Evolutionary conservation across 2,888 invertebrate species (phyloP), one percentile per base, ranked within the genome.

Genomic region (Hemistola chrysoprasaria): DNA sequence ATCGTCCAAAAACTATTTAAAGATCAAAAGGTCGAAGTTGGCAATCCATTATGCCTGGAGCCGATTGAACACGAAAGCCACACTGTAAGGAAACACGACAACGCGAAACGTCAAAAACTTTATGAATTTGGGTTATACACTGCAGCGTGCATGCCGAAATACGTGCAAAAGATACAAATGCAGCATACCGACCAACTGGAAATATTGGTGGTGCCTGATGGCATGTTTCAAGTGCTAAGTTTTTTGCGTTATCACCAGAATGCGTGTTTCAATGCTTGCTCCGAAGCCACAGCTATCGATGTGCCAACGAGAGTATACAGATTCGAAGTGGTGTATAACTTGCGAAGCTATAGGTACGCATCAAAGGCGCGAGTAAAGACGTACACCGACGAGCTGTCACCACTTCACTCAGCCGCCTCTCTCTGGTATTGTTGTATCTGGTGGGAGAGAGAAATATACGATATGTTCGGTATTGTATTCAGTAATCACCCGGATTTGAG

Each of bases 81-180:
- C 43, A 86, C 82, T 0, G 24, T 86, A 1, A 69, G 68, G 32
- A 68, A 52, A 27, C 87, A 87, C 43, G 67, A 86, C 35, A 86
- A 84, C 28, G 27, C 30, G 0, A 59, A 47, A 29, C 71, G 87
- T 1, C 80, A 85, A 55, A 62, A 48, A 8, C 58, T 86, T 1
- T 86, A 87, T 34, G 81, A 86, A 33, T 87, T 83, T 33, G 87
- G 87, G 9, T 52, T 87, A 1, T 87, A 87, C 48, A 78, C 78
- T 0, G 87, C 82, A 1, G 71, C 78, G 1, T 87, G 86, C 47
- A 43, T 86, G 53, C 87, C 87, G 0, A 87, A 85, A 50, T 87
- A 61, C 44, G 83, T 87, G 1, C 87, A 87, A 47, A 78, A 78
- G 51, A 60, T 86, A 10, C 81, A 79, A 57, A 66, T 87, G 67